Evolutionary conservation across 2,888 invertebrate genomes (phyloP), one percentile per base, ranked within the genome.

Genomic region (Napeogenes inachia): DNA sequence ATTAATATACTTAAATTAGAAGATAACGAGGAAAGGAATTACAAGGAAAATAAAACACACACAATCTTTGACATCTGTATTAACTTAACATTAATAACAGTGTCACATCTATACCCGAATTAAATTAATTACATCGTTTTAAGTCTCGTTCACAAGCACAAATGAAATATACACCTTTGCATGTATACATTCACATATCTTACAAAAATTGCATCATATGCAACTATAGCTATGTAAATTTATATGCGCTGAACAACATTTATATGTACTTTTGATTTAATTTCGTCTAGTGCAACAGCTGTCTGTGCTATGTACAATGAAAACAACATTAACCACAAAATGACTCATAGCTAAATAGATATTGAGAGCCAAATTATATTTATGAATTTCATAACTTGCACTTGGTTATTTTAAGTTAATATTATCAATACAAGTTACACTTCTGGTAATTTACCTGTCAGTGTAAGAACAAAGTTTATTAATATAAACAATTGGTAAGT

Each of bases 21-120:
- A 21, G 21, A 21, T 21, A 1, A 21, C 21, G 1, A 21, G 21
- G 21, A 21, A 21, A 13, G 35, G 2, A 13, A 13, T 13, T 53
- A 56, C 53, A 62, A 57, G 42, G 46, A 13, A 59, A 72, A 71
- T 67, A 50, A 71, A 70, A 71, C 65, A 61, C 59, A 60, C 10
- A 42, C 67, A 68, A 60, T 62, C 69, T 72, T 73, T 66, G 71
- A 73, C 72, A 70, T 74, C 58, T 76, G 73, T 76, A 76, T 75
- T 77, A 55, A 68, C 69, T 70, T 73, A 71, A 65, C 68, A 71
- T 66, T 71, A 70, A 69, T 35, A 35, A 35, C 59, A 71, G 66
- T 64, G 67, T 69, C 68, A 70, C 68, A 72, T 69, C 69, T 73
- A 73, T 70, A 63, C 66, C 30, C 21, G 62, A 65, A 62, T 60